Evolutionary conservation across 2,797 vertebrate genomes (phyloP), one percentile per base, ranked within the genome.

Genomic region (Rhyacichthys aspro): DNA sequence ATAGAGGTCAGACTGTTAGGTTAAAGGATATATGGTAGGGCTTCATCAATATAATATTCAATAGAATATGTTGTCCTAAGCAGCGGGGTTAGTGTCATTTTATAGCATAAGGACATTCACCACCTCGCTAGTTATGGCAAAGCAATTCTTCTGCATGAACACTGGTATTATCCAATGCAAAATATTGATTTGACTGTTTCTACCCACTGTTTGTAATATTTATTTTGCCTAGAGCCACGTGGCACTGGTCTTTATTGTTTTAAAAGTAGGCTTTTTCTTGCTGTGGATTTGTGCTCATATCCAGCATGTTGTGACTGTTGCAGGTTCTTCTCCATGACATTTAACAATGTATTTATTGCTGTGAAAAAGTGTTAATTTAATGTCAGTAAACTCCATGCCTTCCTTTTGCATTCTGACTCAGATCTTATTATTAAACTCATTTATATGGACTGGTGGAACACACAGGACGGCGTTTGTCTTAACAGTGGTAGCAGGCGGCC

Each of bases 381-480:
- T 69, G 53, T 45, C 23, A 15, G 50, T 62, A 69, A 79, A 72
- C 55, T 61, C 70, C 70, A 71, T 72, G 76, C 71, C 78, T 82
- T 73, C 39, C 66, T 60, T 65, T 77, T 14, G 9, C 75, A 60
- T 66, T 55, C 68, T 60, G 15, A 14, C 72, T 74, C 45, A 37
- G 74, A 78, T 82, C 64, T 70, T 48, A 60, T 79, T 81, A 76
- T 74, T 72, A 62, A 59, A 69, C 43, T 53, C 57, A 44, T 80
- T 81, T 70, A 63, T 72, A 55, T 59, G 60, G 74, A 65, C 59
- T 14, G 46, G 67, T 77, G 84, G 78, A 86, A 86, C 77, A 78
- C 73, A 70, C 49, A 55, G 63, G 62, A 64, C 61, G 63, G 72
- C 63, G 70, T 72, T 66, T 70, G 76, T 52, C 68, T 46, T 45